A percentile compares a stretch with the other conserved stretches of the same genome.
Evolutionary conservation across 2,888 invertebrate species (phyloP).

Genomic region (Colletes collaris): DNA sequence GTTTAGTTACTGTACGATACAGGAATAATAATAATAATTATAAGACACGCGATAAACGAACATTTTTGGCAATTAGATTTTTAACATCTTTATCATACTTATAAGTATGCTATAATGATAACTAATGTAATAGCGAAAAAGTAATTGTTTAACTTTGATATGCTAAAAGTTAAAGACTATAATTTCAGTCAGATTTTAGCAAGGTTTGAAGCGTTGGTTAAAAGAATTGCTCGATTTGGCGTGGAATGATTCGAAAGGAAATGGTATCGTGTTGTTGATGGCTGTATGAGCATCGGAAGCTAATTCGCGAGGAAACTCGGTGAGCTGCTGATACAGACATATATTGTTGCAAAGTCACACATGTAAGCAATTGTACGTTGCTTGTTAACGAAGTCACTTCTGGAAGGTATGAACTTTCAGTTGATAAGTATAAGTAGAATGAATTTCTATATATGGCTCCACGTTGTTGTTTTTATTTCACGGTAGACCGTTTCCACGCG

Average conservation of each 20-base stretch:
- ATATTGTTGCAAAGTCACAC: conserved; percentile 40
- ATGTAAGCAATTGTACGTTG: conserved; percentile 30
- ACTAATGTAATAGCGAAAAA: too few species aligned
- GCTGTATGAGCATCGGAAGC: conserved; percentile 47
- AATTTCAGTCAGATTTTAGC: too few species aligned
- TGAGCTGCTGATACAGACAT: conserved; percentile 38
- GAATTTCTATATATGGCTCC: conserved; percentile 16
- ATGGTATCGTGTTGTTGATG: conserved; percentile 47
- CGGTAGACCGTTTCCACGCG: conserved; percentile 67
- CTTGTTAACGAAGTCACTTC: conserved; percentile 17
- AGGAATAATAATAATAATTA: too few species aligned
- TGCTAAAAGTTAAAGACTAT: too few species aligned
- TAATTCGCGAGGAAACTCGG: conserved; percentile 28
- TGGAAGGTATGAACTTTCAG: conserved; percentile 25
- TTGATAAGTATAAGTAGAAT: conserved; percentile 28
- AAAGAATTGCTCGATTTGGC: too few species aligned
- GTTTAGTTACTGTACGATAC: too few species aligned
- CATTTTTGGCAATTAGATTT: too few species aligned
- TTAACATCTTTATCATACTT: too few species aligned
- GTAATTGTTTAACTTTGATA: too few species aligned
- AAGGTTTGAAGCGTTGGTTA: too few species aligned
- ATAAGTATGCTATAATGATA: too few species aligned
- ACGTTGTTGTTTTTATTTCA: conserved; percentile 34
- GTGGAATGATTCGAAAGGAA: neutral
- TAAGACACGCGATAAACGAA: too few species aligned